Evolutionary conservation across 2,113 vertebrate genomes (phyloP), one percentile per base, ranked within the genome.

Genomic region (Calidris pugnax): DNA sequence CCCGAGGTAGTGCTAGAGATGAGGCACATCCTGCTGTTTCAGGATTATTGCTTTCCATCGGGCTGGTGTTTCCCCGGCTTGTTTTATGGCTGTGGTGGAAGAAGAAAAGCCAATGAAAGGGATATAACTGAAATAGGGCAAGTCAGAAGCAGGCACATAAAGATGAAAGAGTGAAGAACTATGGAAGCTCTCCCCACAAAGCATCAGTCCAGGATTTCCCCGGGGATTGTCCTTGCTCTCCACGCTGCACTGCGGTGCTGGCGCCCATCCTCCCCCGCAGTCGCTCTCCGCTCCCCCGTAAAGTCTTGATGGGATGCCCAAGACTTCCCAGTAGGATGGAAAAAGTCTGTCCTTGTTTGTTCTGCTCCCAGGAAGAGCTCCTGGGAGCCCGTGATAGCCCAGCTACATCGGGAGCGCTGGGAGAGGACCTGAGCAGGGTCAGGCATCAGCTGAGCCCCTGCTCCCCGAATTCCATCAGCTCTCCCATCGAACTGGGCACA

Each of bases 71-170:
- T 87, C 71, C 87, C 78, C 4, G 2, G 63, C 56, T 92, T 93
- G 82, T 90, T 95, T 96, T 83, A 94, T 9, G 27, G 89, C 93
- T 91, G 74, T 78, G 68, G 56, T 89, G 71, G 57, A 94, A 96
- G 74, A 84, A 91, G 79, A 85, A 95, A 94, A 97, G 87, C 85
- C 94, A 90, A 10, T 85, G 94, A 96, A 93, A 95, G 45, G 85
- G 77, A 92, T 85, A 81, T 91, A 95, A 95, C 64, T 78, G 71
- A 96, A 94, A 89, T 1, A 95, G 77, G 63, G 45, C 85, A 72
- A 96, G 79, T 94, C 51, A 92, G 85, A 89, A 66, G 68, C 60
- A 87, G 75, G 62, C 87, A 73, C 84, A 89, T 72, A 87, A 93
- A 95, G 93, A 96, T 95, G 94, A 97, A 97, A 95, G 83, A 88